phyloP scores from a whole-genome alignment of 1,140 invertebrate genomes.

The Calliopsis andreniformis region DNA sequence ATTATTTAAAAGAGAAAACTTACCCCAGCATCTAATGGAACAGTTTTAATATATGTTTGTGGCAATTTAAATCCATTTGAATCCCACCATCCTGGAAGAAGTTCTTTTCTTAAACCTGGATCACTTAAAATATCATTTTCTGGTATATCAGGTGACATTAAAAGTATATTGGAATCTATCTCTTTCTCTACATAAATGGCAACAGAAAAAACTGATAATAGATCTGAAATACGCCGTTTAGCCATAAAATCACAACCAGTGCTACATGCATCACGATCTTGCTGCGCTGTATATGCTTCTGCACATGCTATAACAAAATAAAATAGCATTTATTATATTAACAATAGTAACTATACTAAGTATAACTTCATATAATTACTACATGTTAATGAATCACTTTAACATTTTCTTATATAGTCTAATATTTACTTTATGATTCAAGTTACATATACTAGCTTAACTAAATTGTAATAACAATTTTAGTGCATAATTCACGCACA shows the following conservation, averaged over 20 bases:
- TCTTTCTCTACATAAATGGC: slow-evolving; percentile 71
- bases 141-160: slow-evolving; percentile 75
- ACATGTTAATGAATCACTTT: too few relatives aligned
- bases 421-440: not conserved
- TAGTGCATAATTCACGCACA: slow-evolving; percentile 63
- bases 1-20: slow-evolving; percentile 29
- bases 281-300: slow-evolving; percentile 74
- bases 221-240: slow-evolving; percentile 69
- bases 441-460: not conserved
- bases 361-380: too few relatives aligned
- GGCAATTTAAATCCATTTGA: slow-evolving; percentile 77
- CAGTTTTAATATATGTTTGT: slow-evolving; percentile 78
- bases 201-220: slow-evolving; percentile 70
- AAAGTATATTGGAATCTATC: slow-evolving; percentile 69
- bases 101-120: slow-evolving; percentile 76
- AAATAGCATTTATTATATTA: slow-evolving; percentile 10
- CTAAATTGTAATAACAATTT: slow-evolving; percentile 2
- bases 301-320: slow-evolving; percentile 73
- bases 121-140: slow-evolving; percentile 78
- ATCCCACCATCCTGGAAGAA: slow-evolving; percentile 78
- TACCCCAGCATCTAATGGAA: slow-evolving; percentile 76
- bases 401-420: not conserved
- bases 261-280: slow-evolving; percentile 74
- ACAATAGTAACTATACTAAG: not conserved
- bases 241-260: slow-evolving; percentile 77